A percentile compares a stretch with the other conserved stretches of the same genome.
phyloP scores from a whole-genome alignment of 2,888 invertebrate genomes.

The Drosophila subsilvestris region DNA sequence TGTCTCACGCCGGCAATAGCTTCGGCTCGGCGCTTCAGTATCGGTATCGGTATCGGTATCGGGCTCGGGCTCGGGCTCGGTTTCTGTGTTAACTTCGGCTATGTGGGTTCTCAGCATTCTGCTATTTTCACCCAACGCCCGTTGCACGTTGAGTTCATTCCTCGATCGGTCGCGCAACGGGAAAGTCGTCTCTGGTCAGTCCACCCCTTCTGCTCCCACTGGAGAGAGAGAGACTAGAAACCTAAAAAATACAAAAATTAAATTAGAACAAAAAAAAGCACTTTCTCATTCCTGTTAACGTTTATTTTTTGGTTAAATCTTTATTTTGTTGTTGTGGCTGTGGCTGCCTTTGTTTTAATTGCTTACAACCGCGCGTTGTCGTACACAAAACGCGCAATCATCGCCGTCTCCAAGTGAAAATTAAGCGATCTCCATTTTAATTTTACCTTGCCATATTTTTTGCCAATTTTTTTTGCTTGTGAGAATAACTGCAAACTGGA shows the following conservation, averaged over 20 bases:
- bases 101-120: conserved; percentile 52
- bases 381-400: conserved; percentile 11
- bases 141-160: conserved; percentile 76
- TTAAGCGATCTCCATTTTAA: conserved; percentile 19
- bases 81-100: conserved; percentile 26
- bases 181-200: conserved; percentile 53
- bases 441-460: conserved; percentile 30
- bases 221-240: background rate
- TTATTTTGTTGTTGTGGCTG: conserved; percentile 6
- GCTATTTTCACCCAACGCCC: conserved; percentile 65
- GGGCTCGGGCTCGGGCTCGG: conserved; percentile 2
- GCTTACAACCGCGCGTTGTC: background rate
- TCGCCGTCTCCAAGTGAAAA: conserved; percentile 19
- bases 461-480: conserved; percentile 31
- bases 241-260: background rate
- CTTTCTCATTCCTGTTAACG: conserved; percentile 5
- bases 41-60: conserved; percentile 15
- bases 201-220: background rate
- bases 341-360: background rate
- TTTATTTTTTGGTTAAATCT: background rate
- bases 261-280: no score
- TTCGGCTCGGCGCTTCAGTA: conserved; percentile 18
- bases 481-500: background rate
- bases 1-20: background rate
- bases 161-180: conserved; percentile 75